Evolutionary conservation across 2,797 vertebrate species (phyloP), one percentile per base, ranked within the genome.

Genomic region (Eulemur rubriventer): DNA sequence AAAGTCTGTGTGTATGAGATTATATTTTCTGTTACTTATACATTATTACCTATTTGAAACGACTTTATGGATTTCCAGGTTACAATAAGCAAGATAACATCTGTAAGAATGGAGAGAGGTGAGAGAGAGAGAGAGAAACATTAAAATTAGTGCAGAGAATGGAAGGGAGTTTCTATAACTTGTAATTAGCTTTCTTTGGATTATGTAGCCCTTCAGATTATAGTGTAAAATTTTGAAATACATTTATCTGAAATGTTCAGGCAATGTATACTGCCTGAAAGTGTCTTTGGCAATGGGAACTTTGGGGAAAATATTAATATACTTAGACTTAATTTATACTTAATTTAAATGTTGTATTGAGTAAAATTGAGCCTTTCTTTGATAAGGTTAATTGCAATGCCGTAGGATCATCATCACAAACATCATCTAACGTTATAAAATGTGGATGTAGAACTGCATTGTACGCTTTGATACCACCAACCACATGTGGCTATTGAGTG

Each of bases 131-230:
- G 13, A 63, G 61, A n/a, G 70, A 59, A 8, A 16, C 14, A 89
- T 90, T 61, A 91, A 82, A 91, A 65, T 80, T 91, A 78, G 20
- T 82, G 48, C 46, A 89, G 82, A 97, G 72, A 97, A 75, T 61
- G 50, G 24, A 80, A 7, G 11, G 48, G 26, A 59, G 26, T 70
- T 94, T 82, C 22, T 28, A 4, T 69, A 92, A 46, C 17, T 72
- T 89, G 35, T 59, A 43, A 78, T 14, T 86, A 72, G 59, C 30
- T 88, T 84, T 22, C 69, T 84, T 43, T 76, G 43, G 61, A 69
- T 88, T 80, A 80, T 91, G 30, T 91, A 57, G 59, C 13, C 2
- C 20, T 72, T 22, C 83, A 43, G 46, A 48, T 81, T 82, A n/a
- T 61, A 65, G 48, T 78, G 9, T 86, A 73, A 57, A 63, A 30